Evolutionary conservation across 2,888 invertebrate species (phyloP).

Genomic region (Apocheima hispidaria): DNA sequence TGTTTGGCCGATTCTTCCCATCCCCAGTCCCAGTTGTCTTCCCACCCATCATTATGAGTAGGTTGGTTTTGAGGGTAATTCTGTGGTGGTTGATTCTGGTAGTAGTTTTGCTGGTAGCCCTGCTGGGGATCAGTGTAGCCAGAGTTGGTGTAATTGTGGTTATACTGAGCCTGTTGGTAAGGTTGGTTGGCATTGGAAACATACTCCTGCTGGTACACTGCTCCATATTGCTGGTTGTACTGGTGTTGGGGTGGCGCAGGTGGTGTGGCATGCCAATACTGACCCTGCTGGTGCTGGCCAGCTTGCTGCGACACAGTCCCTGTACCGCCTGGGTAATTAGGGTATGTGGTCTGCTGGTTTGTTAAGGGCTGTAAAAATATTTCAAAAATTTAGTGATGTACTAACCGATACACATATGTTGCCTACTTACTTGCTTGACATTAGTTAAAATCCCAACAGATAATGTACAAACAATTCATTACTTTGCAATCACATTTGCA

Average conservation of each 20-base stretch:
- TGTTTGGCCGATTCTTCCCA: slow-evolving; percentile 86
- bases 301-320: slow-evolving; percentile 45
- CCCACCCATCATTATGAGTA: slow-evolving; percentile 69
- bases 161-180: slow-evolving; percentile 59
- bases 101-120: slow-evolving; percentile 46
- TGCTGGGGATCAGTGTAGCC: slow-evolving; percentile 45
- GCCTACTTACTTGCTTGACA: no score
- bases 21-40: slow-evolving; percentile 87
- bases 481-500: no score
- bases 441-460: no score
- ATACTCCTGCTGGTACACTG: slow-evolving; percentile 69
- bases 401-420: no score
- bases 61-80: slow-evolving; percentile 63
- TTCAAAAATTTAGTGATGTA: not conserved
- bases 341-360: slow-evolving; percentile 71
- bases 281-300: slow-evolving; percentile 33
- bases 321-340: slow-evolving; percentile 63
- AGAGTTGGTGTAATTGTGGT: slow-evolving; percentile 43
- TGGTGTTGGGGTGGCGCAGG: slow-evolving; percentile 52
- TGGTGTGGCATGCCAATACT: slow-evolving; percentile 64
- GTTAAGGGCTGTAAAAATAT: slow-evolving; percentile 67
- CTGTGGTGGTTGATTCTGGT: slow-evolving; percentile 56
- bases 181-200: slow-evolving; percentile 69
- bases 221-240: slow-evolving; percentile 78
- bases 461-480: no score